Base-by-base conservation (phyloP, 2,113 vertebrate genomes). In the Neolamprologus toae region DNA sequence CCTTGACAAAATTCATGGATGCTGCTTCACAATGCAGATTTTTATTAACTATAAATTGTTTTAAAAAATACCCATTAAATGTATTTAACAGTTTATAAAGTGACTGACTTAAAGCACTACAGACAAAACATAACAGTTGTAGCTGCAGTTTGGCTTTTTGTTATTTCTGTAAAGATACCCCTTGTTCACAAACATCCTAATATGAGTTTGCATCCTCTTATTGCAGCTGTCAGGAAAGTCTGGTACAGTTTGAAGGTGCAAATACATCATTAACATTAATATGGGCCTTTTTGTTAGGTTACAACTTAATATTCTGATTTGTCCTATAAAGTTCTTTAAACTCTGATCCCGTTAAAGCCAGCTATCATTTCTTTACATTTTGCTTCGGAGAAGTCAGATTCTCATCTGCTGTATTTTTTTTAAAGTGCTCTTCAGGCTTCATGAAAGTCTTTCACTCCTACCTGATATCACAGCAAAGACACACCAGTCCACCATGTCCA, bases 401-500 rank as follows among this genome's bases (percentile, higher is more conserved):
- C 14, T 35, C 9, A 7, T 33, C 59, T 35, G 28, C 17, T 37
- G 33, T 21, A 5, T 31, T 63, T 33, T 63, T 63, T 63, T 33
- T 3, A 0, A 59, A 33, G 28, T 11, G 28, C 59, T 35, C 16
- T 35, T 3, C 59, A 0, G 59, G 59, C 4, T 63, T 63, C 0
- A 19, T 63, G 28, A 33, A 63, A 33, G 59, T 63, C 59, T 11
- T 63, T 63, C 0, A 0, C 28, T 33, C 8, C 26, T 9, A 59
- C 26, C 26, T 57, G 54, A 57, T 26, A 57, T 57, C 23, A 57
- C 54, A 57, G 8, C 55, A 57, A 28, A 61, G 57, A 61, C 28
- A 61, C 9, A 9, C 8, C 57, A 61, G 57, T 19, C 28, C 16
- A 61, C 57, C 28, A 6, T 61, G 57, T 0, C 16, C 16, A 33